Evolutionary conservation across 2,888 invertebrate genomes (phyloP).

Genomic region (Linnaemya tessellans): DNA sequence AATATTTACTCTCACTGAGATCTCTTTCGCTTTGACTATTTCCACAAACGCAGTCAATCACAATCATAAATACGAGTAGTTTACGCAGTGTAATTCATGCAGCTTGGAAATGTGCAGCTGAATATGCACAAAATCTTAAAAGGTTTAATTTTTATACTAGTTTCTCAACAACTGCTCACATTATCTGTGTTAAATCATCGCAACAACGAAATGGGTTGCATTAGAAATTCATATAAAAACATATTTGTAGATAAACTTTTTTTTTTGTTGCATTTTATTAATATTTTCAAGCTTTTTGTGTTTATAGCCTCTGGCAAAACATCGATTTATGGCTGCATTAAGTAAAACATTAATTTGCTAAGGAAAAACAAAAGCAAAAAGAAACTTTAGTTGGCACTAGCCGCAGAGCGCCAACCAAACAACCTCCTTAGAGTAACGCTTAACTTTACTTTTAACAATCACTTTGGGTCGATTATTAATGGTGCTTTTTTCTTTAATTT

Average conservation of each 20-base stretch:
- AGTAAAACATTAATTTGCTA: conserved; percentile 45
- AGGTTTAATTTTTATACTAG: conserved; percentile 12
- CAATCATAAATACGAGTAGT: no score
- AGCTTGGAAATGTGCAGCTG: no score
- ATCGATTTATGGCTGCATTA: conserved; percentile 63
- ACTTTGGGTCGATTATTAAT: conserved; percentile 51
- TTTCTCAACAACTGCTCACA: conserved; percentile 25
- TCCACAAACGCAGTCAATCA: no score
- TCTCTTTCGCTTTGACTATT: no score
- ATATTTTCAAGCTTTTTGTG: conserved; percentile 37
- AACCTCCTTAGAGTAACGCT: conserved; percentile 34
- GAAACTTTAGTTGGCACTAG: conserved; percentile 22
- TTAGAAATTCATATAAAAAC: conserved; percentile 48
- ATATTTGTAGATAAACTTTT: conserved; percentile 8
- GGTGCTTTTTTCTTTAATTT: conserved; percentile 61
- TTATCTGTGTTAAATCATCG: conserved; percentile 38
- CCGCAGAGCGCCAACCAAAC: conserved; percentile 31
- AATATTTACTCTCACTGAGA: no score
- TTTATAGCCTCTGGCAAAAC: conserved; percentile 56
- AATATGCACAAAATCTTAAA: not conserved
- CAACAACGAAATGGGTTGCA: conserved; percentile 45
- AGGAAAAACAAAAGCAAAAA: conserved; percentile 46
- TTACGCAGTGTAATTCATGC: no score
- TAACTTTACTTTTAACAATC: conserved; percentile 60
- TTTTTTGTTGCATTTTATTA: not conserved